Conservation (phyloP, 2,888 invertebrate genomes). For the Trichopria drosophilae region DNA sequence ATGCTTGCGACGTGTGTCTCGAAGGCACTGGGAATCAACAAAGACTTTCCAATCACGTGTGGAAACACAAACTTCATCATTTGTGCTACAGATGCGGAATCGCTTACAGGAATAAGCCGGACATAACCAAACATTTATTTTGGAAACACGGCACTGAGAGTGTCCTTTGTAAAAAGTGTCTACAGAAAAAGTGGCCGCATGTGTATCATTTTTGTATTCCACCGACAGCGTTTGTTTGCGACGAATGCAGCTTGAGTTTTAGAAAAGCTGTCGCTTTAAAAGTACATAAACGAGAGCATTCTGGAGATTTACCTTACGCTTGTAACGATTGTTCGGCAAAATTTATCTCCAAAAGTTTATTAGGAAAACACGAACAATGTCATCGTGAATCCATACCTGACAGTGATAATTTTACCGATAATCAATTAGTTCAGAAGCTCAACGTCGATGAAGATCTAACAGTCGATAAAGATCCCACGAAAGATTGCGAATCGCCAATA, state of each 20-base stretch:
- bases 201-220: conserved; percentile 89
- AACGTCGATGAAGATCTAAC: conserved; percentile 21
- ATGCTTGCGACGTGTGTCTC: conserved; percentile 84
- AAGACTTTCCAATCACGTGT: conserved; percentile 81
- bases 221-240: conserved; percentile 76
- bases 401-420: too few relatives aligned
- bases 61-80: conserved; percentile 88
- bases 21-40: conserved; percentile 80
- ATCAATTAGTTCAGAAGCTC: conserved; percentile 41
- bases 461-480: conserved; percentile 16
- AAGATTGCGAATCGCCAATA: conserved; percentile 22
- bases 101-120: conserved; percentile 83
- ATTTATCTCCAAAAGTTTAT: conserved; percentile 79
- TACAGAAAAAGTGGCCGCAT: conserved; percentile 90
- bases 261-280: conserved; percentile 77
- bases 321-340: conserved; percentile 77
- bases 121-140: conserved; percentile 85
- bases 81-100: conserved; percentile 86
- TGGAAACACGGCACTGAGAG: conserved; percentile 94
- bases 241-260: conserved; percentile 77
- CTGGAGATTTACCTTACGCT: conserved; percentile 70
- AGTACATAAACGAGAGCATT: conserved; percentile 82
- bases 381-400: conserved; percentile 61
- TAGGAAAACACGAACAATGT: conserved; percentile 70
- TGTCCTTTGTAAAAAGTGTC: conserved; percentile 79